Conservation (phyloP, 2,888 invertebrate genomes). For the Calameuta pallipes region DNA sequence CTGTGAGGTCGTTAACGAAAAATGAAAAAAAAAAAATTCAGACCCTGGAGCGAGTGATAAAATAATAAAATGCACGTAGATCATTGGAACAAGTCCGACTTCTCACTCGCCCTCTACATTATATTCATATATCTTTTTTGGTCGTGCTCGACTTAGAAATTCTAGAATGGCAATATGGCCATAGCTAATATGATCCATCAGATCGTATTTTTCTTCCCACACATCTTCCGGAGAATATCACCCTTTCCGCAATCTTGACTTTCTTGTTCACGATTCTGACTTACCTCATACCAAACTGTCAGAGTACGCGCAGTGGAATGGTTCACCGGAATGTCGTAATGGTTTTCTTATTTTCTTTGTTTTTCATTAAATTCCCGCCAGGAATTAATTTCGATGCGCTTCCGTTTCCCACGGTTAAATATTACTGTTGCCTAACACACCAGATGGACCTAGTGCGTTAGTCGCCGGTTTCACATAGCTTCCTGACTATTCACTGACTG, state of each 20-base stretch:
- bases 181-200: not conserved
- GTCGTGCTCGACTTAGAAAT: constrained; percentile 10
- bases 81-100: not conserved
- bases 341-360: not conserved
- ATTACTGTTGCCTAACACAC: constrained; percentile 50
- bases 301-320: not conserved
- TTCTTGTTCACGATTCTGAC: not conserved
- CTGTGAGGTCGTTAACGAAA: not conserved
- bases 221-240: not conserved
- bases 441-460: constrained; percentile 58
- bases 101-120: not conserved
- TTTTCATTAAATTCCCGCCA: not conserved
- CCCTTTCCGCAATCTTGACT: not conserved
- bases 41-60: not conserved
- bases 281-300: not conserved
- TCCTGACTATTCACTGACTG: constrained; percentile 66
- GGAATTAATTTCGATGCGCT: not conserved
- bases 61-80: not conserved
- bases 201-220: not conserved
- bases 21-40: not conserved
- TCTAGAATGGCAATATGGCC: constrained; percentile 25
- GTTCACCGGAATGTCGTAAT: not conserved
- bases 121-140: constrained; percentile 5
- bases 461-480: constrained; percentile 64
- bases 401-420: not conserved